Evolutionary conservation across 2,888 invertebrate species (phyloP), one percentile per base, ranked within the genome.

Genomic region (Harpalus rufipes): DNA sequence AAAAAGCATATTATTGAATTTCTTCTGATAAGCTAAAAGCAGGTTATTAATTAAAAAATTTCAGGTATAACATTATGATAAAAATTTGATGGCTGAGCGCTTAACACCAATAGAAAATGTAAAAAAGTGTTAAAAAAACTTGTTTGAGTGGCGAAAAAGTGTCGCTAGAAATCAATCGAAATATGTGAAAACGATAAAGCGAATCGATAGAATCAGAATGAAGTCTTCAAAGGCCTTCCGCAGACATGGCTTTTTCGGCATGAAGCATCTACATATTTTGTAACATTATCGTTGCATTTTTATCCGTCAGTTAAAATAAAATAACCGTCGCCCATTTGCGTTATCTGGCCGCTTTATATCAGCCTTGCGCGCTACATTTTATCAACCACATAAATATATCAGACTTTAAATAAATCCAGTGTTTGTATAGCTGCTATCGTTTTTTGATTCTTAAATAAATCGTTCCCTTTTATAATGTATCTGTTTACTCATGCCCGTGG

Each of bases 361-460:
- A 80, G 59, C 59, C 32, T 80, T 80, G 80, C 80, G 39, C 80
- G 80, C 80, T 80, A 59, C 68, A 58, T 74, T 56, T 82, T 82
- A 82, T 82, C 82, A 74, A 39, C 16, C 82, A 72, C 82, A 82
- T 82, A 82, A 82, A 82, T 82, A 82, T 82, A 82, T 82, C 74
- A 74, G 59, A 8, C 74, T 82, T 74, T 59, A 74, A 82, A 82
- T 82, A 82, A 82, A 82, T 72, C 81, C 68, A 81, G 68, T 81
- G 68, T 81, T 81, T 81, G 81, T 81, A 80, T 44, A 81, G 81
- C 81, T 65, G 81, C 44, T 81, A 81, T 81, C 81, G 81, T 61
- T 81, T 61, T 81, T 81, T 81, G 81, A 81, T 81, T 81, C 81
- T 61, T 44, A 65, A 61, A 81, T 81, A 81, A 81, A 81, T 81